Evolutionary conservation across 2,888 invertebrate genomes (phyloP), one percentile per base, ranked within the genome.

Genomic region (Andrena marginata): DNA sequence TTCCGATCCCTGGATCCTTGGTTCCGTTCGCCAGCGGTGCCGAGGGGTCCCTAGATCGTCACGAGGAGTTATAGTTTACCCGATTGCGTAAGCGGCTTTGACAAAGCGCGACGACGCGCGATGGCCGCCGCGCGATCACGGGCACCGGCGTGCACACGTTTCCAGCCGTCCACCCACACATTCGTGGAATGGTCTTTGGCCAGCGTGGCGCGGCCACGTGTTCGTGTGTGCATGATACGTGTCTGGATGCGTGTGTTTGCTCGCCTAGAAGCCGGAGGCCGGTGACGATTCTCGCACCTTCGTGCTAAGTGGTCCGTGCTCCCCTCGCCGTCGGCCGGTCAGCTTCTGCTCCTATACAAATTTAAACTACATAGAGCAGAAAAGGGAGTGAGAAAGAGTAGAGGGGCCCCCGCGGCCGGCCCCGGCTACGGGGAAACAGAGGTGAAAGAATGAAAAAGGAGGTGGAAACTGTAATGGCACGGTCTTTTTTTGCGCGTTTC

Each of bases 271-370:
- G 92, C 92, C 90, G 90, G 93, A 93, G 92, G 93, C 92, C 93
- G 91, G 94, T 94, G 94, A 94, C 93, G 94, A 94, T 94, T 94
- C 94, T 94, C 93, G 88, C 94, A 94, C 94, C 92, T 93, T 84
- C 77, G 89, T 92, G 94, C 93, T 94, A 94, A 94, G 94, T 94
- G 94, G 91, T 89, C 63, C 91, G 92, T 88, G 85, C 90, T 87
- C 90, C 91, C 90, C 91, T 91, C 91, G 87, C 90, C 90, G 87
- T 89, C 86, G 88, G 87, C 89, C 90, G 80, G 85, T 85, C 87
- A 89, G 92, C 93, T 93, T 92, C 93, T 93, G 93, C 93, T 93
- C 92, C 93, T 93, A 93, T 93, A 93, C 93, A 93, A 93, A 94
- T 93, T 93, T 92, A 92, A 92, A 93, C 92, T 92, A 89, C 91